A percentile compares a stretch with the other conserved stretches of the same genome.
Conservation (phyloP, 92 coral and sea anemone genomes). For the Heliopora coerulea region DNA sequence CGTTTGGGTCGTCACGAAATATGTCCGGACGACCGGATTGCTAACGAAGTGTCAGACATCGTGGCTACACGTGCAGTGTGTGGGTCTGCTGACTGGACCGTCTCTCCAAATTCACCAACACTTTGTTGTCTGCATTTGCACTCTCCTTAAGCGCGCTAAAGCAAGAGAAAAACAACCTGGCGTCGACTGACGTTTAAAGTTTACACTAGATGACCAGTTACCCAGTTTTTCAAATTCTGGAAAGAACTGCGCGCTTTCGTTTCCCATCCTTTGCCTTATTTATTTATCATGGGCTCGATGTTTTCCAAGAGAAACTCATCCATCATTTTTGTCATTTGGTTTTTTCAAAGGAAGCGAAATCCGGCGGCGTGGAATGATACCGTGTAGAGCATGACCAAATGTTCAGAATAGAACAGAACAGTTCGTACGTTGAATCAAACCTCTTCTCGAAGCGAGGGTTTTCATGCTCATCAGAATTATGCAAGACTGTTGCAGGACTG, state of each 20-base stretch:
- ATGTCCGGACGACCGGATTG: constrained; percentile 37
- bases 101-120: constrained; percentile 6
- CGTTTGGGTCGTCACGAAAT: constrained; percentile 35
- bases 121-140: background rate
- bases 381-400: constrained; percentile 21
- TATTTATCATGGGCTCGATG: constrained; percentile 16
- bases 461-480: too few species aligned
- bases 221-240: too few species aligned
- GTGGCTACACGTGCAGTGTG: constrained; percentile 36
- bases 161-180: background rate
- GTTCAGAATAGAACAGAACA: constrained; percentile 16
- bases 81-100: constrained; percentile 19
- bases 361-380: constrained; percentile 27
- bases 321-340: constrained; percentile 44
- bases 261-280: background rate
- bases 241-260: constrained; percentile 9
- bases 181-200: background rate
- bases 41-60: constrained; percentile 50
- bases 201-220: too few species aligned
- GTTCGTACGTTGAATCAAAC: constrained; percentile 7
- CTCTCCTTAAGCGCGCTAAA: constrained; percentile 3
- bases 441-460: too few species aligned
- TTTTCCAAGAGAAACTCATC: constrained; percentile 34
- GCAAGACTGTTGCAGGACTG: too few species aligned
- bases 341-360: constrained; percentile 47